These are phyloP conservation scores for Fulmarus glacialis DNA, from an alignment of 2,113 vertebrate species.

Conservation along the genomic window DNA sequence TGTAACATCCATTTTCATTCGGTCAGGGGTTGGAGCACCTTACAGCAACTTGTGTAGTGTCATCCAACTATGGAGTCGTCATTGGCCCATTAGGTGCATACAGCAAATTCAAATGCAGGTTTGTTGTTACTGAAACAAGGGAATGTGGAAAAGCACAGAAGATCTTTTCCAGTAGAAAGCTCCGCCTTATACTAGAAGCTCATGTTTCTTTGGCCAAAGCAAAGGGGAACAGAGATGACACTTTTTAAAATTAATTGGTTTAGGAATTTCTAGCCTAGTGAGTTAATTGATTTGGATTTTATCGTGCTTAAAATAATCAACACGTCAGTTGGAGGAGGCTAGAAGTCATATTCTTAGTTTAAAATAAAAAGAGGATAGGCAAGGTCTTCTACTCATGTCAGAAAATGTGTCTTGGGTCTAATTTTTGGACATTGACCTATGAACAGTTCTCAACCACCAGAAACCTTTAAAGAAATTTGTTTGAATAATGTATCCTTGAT, in stretches of 20 bases:
- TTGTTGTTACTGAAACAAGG: not conserved
- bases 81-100: not conserved
- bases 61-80: not conserved
- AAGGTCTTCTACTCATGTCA: not conserved
- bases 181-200: not conserved
- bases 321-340: not conserved
- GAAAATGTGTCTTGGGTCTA: not conserved
- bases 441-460: not conserved
- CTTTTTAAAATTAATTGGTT: not conserved
- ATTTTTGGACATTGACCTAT: not conserved
- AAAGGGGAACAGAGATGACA: not conserved
- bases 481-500: not conserved
- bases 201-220: not conserved
- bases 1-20: not conserved
- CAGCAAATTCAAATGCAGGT: not conserved
- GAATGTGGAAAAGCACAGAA: not conserved
- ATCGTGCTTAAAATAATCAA: not conserved
- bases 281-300: not conserved
- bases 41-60: not conserved
- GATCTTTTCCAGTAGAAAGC: not conserved
- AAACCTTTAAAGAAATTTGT: not conserved
- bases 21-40: not conserved
- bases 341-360: not conserved
- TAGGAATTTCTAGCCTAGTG: not conserved
- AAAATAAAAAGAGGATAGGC: not conserved